Evolutionary conservation across 2,888 invertebrate species (phyloP), one percentile per base, ranked within the genome.

Genomic region (Podotricha telesiphe): DNA sequence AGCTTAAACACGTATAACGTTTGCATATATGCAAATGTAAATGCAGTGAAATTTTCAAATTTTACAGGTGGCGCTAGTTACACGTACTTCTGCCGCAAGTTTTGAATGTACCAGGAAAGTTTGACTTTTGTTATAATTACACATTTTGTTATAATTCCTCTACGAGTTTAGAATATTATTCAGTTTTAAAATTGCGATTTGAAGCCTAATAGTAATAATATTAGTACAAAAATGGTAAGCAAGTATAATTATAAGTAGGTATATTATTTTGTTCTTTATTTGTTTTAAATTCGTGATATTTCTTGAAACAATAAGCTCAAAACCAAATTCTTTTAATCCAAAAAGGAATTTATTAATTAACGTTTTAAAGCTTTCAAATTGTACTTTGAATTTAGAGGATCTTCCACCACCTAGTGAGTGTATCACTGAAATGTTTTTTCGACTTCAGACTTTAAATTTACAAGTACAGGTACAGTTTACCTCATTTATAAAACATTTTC

Each of bases 51-150:
- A 59, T 19, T n/a, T 58, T 37, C 47, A 61, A 61, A 61, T 50
- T 62, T 62, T 62, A 48, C 62, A 62, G 62, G 62, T 62, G 62
- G 62, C 34, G 62, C 19, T 62, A 50, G 59, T 45, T 28, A 59
- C 59, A 45, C 45, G 45, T 59, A n/a, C 22, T 59, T 28, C 22
- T 28, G 59, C 45, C 17, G n/a, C 17, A 59, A 59, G 42, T 59
- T 59, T 59, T 28, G 42, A 58, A 59, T 45, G 45, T 45, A 11
- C 22, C 11, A 45, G 59, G 45, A 28, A 59, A 59, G 22, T 59
- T 59, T 45, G 22, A 22, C 15, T 45, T 59, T 59, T 59, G 59
- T 28, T 59, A 45, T 45, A 45, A 45, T 13, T 45, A n/a, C 15
- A 40, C 42, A 59, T 59, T n/a, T 59, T 10, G 28, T 22, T 58